These are phyloP conservation scores for Drosophila longiperda DNA, from an alignment of 2,888 invertebrate genomes.

Conservation along the genomic window DNA sequence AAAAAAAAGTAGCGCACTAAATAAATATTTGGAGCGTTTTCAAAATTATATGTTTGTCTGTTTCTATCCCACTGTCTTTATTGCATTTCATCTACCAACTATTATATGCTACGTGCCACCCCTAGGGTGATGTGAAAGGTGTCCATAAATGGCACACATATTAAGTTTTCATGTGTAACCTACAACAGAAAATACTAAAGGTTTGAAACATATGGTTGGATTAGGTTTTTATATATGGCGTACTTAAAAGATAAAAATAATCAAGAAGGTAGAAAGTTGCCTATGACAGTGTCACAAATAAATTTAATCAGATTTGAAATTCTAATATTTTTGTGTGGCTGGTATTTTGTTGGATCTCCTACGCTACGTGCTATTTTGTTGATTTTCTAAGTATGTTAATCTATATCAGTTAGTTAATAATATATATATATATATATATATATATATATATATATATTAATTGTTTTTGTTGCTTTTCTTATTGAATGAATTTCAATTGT, in stretches of 20 bases:
- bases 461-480: conserved; percentile 64
- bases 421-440: conserved; percentile 35
- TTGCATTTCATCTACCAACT: conserved; percentile 2
- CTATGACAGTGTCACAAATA: background rate
- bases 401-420: conserved; percentile 57
- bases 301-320: background rate
- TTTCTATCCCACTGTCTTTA: conserved; percentile 1
- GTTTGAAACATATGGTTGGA: background rate
- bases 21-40: conserved; percentile 7
- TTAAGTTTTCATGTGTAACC: background rate
- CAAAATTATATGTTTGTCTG: background rate
- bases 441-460: conserved; percentile 26
- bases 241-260: background rate
- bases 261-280: background rate
- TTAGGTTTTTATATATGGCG: background rate
- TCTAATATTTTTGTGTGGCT: conserved; percentile 34
- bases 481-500: conserved; percentile 52
- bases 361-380: conserved; percentile 54
- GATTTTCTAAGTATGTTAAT: conserved; percentile 51
- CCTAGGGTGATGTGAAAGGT: background rate
- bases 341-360: conserved; percentile 50
- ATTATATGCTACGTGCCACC: conserved; percentile 8
- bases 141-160: background rate
- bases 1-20: background rate
- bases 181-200: background rate